These are phyloP conservation scores for Ardeotis arabs DNA, from an alignment of 2,113 vertebrate genomes.

Conservation along the genomic window DNA sequence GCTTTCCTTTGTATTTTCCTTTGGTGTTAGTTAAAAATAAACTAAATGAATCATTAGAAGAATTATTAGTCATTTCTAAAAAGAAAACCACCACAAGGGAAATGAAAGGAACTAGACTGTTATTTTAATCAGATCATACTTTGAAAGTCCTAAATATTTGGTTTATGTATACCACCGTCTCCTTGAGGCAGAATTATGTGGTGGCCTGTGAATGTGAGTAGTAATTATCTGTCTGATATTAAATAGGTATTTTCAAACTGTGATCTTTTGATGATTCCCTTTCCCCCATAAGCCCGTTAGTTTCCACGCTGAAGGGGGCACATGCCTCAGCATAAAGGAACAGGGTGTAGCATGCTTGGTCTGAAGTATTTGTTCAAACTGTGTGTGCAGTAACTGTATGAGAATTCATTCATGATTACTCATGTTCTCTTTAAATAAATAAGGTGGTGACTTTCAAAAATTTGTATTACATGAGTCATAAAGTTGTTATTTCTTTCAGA, in stretches of 20 bases:
- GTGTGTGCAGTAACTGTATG: slow-evolving; percentile 17
- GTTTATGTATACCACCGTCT: not conserved
- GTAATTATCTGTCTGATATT: slow-evolving; percentile 50
- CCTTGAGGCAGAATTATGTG: slow-evolving; percentile 26
- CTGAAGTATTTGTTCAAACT: slow-evolving; percentile 50
- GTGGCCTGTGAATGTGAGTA: not conserved
- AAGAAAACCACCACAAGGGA: slow-evolving; percentile 39
- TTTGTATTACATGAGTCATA: slow-evolving; percentile 67
- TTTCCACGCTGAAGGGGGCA: slow-evolving; percentile 46
- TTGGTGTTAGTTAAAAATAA: slow-evolving; percentile 60
- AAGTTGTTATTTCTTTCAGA: slow-evolving; percentile 48
- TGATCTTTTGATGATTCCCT: slow-evolving; percentile 28
- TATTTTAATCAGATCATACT: slow-evolving; percentile 37
- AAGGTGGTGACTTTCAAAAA: slow-evolving; percentile 51
- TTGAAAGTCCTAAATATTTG: slow-evolving; percentile 41
- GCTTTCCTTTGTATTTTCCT: slow-evolving; percentile 46
- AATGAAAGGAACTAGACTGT: slow-evolving; percentile 48
- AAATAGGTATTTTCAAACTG: slow-evolving; percentile 38
- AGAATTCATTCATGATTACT: slow-evolving; percentile 54
- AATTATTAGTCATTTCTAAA: slow-evolving; percentile 52
- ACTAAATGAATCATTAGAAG: slow-evolving; percentile 36
- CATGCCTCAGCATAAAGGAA: slow-evolving; percentile 36
- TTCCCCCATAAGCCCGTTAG: slow-evolving; percentile 5
- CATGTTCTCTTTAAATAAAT: slow-evolving; percentile 64
- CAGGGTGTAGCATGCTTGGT: slow-evolving; percentile 47